A percentile compares a stretch with the other conserved stretches of the same genome.
Evolutionary conservation across 2,113 vertebrate species (phyloP).

Genomic region (Thamnophis sirtalis): DNA sequence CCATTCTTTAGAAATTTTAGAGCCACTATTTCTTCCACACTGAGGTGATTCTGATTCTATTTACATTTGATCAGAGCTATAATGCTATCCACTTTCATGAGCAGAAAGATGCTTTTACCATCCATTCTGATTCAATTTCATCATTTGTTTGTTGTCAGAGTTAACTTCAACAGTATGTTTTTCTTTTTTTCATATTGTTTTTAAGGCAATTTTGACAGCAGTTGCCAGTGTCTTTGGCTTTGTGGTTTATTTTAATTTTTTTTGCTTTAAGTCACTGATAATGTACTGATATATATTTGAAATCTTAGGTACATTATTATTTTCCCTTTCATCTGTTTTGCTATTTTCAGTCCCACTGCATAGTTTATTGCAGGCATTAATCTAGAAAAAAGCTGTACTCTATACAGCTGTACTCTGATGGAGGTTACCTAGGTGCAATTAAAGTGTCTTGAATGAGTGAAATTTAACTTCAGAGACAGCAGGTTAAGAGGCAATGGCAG

Average conservation of each 20-base stretch:
- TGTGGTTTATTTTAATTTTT: neutral
- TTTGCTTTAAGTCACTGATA: neutral
- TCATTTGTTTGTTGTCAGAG: neutral
- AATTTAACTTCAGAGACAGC: neutral
- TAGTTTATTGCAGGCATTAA: neutral
- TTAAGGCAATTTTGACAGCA: neutral
- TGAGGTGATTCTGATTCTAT: neutral
- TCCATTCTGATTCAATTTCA: neutral
- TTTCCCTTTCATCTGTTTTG: neutral
- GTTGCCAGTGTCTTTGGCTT: neutral
- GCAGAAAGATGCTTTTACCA: neutral
- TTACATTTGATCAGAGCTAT: neutral
- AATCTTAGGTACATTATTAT: neutral
- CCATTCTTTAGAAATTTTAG: neutral
- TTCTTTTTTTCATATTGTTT: neutral
- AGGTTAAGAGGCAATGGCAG: neutral
- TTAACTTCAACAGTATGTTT: no score
- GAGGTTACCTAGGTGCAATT: neutral
- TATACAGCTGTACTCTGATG: neutral
- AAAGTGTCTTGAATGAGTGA: neutral
- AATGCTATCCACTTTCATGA: neutral
- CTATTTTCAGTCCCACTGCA: neutral
- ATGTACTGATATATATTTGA: neutral
- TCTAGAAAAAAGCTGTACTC: neutral
- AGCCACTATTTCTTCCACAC: neutral